These are phyloP conservation scores for Lasius platythorax DNA, from an alignment of 2,888 invertebrate genomes.

Conservation along the genomic window DNA sequence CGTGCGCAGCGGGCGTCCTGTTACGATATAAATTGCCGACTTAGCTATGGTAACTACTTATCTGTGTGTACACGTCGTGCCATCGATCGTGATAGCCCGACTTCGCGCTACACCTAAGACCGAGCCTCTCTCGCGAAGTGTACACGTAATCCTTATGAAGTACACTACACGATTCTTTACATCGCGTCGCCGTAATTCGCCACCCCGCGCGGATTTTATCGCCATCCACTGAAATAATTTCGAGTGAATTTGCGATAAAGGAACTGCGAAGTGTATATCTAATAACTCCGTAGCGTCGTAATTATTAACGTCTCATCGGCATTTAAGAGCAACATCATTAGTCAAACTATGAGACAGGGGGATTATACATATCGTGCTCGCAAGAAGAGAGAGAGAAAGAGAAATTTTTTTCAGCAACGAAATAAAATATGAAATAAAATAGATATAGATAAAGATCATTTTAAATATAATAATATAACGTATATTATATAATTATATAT, in stretches of 20 bases:
- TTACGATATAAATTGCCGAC: conserved; percentile 64
- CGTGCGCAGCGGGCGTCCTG: conserved; percentile 63
- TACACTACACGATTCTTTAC: conserved; percentile 11
- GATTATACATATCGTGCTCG: neutral
- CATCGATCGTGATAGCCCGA: conserved; percentile 48
- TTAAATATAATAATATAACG: neutral
- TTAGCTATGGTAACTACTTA: conserved; percentile 63
- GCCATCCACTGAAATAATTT: conserved; percentile 7
- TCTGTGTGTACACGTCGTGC: conserved; percentile 34
- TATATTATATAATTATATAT: neutral
- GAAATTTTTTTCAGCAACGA: neutral
- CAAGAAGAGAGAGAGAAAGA: neutral
- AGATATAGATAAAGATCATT: neutral
- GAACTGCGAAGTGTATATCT: neutral
- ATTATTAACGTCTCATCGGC: neutral
- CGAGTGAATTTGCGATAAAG: neutral
- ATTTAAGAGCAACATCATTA: conserved; percentile 3
- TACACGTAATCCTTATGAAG: conserved; percentile 30
- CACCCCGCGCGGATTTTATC: neutral
- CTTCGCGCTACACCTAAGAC: conserved; percentile 25
- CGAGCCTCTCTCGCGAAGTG: neutral
- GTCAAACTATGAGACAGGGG: neutral
- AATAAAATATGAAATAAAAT: neutral
- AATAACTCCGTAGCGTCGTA: neutral
- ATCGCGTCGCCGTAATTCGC: neutral